Evolutionary conservation across 2,797 vertebrate species (phyloP).

Genomic region (Sebastes aleutianus): DNA sequence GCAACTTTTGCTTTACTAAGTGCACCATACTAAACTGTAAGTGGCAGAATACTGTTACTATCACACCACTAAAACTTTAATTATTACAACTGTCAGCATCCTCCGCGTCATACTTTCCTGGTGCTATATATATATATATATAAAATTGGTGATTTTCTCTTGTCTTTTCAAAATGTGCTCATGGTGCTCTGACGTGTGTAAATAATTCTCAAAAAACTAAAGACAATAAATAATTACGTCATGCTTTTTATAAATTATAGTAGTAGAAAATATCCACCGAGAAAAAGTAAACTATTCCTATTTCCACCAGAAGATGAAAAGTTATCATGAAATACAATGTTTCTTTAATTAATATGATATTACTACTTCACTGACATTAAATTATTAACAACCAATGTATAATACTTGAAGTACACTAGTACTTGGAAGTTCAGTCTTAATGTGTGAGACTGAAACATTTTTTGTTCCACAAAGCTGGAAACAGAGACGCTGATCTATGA

Average conservation of each 20-base stretch:
- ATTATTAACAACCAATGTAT: not conserved
- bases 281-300: not conserved
- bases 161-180: not conserved
- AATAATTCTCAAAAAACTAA: not conserved
- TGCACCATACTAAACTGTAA: not conserved
- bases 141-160: not conserved
- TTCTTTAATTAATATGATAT: not conserved
- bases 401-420: not conserved
- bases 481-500: conserved; percentile 20
- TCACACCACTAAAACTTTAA: not conserved
- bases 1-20: not conserved
- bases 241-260: not conserved
- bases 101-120: not conserved
- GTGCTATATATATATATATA: too few relatives aligned
- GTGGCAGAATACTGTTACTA: not conserved
- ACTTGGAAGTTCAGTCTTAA: not conserved
- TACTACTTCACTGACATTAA: not conserved
- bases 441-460: conserved; percentile 15
- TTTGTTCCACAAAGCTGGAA: not conserved
- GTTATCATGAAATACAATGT: not conserved
- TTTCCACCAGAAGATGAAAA: not conserved
- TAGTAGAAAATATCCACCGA: not conserved
- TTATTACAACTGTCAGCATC: not conserved
- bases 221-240: not conserved
- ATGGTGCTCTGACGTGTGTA: not conserved